A percentile compares a stretch with the other conserved stretches of the same genome.
These are phyloP conservation scores for Chionis minor DNA, from an alignment of 2,113 vertebrate species.

Conservation along the genomic window DNA sequence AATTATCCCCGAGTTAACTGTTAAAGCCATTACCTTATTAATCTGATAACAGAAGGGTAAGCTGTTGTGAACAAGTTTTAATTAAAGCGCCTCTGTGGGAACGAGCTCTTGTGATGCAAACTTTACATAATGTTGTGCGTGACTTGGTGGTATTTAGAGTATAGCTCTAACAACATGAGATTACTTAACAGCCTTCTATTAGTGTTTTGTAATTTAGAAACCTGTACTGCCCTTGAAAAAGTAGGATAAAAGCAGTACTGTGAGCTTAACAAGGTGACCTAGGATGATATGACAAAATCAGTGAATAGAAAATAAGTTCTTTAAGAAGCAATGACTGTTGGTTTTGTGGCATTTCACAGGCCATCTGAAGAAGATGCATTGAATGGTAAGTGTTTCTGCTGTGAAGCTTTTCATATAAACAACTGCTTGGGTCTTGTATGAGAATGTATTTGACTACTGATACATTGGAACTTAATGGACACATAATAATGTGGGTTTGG, in stretches of 20 bases:
- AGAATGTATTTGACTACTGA: not conserved
- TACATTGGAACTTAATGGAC: not conserved
- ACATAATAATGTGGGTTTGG: not conserved
- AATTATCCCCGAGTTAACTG: slow-evolving; percentile 44
- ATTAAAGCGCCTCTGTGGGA: slow-evolving; percentile 54
- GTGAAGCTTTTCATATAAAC: not conserved
- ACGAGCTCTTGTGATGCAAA: slow-evolving; percentile 29
- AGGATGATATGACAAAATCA: not conserved
- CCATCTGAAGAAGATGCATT: slow-evolving; percentile 76
- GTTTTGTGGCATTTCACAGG: slow-evolving; percentile 64
- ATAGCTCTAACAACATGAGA: not conserved
- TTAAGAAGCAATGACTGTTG: slow-evolving; percentile 4
- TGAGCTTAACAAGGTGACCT: slow-evolving; percentile 35
- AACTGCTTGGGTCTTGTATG: not conserved
- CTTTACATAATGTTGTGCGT: slow-evolving; percentile 23
- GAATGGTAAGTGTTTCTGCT: slow-evolving; percentile 74
- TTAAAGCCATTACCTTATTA: slow-evolving; percentile 23
- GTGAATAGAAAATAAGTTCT: not conserved
- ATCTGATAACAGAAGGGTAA: slow-evolving; percentile 54
- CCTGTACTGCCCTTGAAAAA: slow-evolving; percentile 30
- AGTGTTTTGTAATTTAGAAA: slow-evolving; percentile 28
- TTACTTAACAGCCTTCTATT: slow-evolving; percentile 4
- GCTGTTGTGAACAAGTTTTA: slow-evolving; percentile 51
- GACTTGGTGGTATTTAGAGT: slow-evolving; percentile 36
- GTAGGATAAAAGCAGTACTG: not conserved